A percentile compares a stretch with the other conserved stretches of the same genome.
Evolutionary conservation across 2,797 vertebrate genomes (phyloP).

Genomic region (Falco naumanni): DNA sequence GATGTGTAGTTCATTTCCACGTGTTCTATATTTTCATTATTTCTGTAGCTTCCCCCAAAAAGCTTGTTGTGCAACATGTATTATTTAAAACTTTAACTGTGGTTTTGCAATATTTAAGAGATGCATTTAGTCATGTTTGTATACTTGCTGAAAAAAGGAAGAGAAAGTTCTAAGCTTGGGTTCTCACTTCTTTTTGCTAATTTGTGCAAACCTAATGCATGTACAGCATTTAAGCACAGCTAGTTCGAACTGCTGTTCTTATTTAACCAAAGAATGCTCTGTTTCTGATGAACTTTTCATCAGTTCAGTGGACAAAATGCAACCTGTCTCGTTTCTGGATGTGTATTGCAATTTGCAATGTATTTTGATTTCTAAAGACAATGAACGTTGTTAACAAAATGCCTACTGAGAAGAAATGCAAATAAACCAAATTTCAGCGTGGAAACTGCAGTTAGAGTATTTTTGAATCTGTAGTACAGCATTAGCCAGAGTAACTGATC

Average conservation of each 20-base stretch:
- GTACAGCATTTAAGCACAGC: constrained; percentile 5
- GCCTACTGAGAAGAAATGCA: background rate
- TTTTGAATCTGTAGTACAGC: background rate
- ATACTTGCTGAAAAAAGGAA: constrained; percentile 8
- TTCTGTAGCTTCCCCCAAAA: background rate
- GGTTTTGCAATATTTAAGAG: constrained; percentile 20
- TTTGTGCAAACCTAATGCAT: background rate
- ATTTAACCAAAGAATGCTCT: constrained; percentile 65
- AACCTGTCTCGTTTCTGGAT: background rate
- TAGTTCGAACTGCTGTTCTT: constrained; percentile 7
- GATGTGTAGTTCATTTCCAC: background rate
- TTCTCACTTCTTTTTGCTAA: background rate
- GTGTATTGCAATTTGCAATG: constrained; percentile 9
- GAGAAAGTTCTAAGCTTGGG: background rate
- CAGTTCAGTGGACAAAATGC: constrained; percentile 18
- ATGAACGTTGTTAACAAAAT: constrained; percentile 7
- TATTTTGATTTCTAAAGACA: constrained; percentile 32
- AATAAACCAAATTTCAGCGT: constrained; percentile 42
- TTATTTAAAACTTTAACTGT: constrained; percentile 23
- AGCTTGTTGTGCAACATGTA: background rate
- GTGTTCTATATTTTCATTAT: background rate
- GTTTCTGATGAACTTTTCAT: constrained; percentile 26
- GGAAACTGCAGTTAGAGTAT: background rate
- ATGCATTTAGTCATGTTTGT: background rate
- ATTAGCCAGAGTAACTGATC: background rate